These are phyloP conservation scores for Bos javanicus DNA, from an alignment of 2,113 vertebrate genomes.

Conservation along the genomic window DNA sequence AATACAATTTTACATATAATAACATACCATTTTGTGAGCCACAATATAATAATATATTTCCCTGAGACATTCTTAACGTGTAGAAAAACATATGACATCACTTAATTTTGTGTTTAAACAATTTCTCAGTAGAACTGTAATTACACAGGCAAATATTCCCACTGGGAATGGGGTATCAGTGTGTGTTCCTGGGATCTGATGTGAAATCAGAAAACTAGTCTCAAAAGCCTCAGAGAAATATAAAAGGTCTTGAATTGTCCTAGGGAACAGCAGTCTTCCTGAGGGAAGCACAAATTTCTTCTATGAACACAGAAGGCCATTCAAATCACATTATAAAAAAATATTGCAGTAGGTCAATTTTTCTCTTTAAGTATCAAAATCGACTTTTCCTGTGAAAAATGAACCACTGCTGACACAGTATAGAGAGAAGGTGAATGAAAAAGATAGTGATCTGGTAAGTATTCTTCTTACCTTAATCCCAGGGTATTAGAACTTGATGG, in stretches of 20 bases:
- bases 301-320: rapidly evolving
- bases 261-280: neutral
- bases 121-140: neutral
- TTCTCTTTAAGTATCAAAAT: neutral
- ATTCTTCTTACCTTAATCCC: neutral
- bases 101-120: neutral
- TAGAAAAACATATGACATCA: neutral
- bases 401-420: neutral
- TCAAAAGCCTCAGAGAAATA: neutral
- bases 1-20: too few relatives aligned
- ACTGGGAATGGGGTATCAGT: neutral
- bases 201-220: neutral
- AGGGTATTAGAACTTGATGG: too few relatives aligned
- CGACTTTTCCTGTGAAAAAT: neutral
- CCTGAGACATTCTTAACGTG: neutral
- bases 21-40: neutral
- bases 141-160: neutral
- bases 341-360: neutral
- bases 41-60: neutral
- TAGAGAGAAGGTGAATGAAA: neutral
- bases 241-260: neutral
- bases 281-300: neutral
- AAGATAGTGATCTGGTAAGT: neutral
- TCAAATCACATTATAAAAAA: neutral
- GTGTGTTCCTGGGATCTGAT: neutral